phyloP scores from a whole-genome alignment of 2,113 vertebrate species.

The Natator depressus region DNA sequence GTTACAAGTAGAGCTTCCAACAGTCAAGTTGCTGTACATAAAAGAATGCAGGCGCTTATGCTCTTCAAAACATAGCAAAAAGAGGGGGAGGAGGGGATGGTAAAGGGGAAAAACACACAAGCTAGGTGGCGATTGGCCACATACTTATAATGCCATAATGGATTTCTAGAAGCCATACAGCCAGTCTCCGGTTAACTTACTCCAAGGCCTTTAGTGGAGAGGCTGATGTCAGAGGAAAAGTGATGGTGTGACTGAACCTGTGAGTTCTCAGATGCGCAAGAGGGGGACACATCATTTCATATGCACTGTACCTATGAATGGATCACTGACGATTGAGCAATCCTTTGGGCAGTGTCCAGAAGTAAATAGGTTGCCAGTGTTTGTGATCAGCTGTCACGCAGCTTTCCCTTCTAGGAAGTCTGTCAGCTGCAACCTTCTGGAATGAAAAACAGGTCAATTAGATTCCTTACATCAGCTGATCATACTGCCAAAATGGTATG shows the following conservation, averaged over 20 bases:
- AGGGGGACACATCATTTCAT: not conserved
- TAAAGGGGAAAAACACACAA: too few species aligned
- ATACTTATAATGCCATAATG: too few species aligned
- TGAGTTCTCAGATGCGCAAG: not conserved
- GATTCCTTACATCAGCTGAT: not conserved
- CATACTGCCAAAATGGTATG: not conserved
- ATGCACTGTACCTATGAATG: not conserved
- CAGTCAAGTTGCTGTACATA: too few species aligned
- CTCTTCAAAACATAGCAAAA: too few species aligned
- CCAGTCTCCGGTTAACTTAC: too few species aligned
- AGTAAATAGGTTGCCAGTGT: not conserved
- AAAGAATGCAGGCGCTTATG: too few species aligned
- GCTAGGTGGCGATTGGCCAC: too few species aligned
- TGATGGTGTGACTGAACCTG: not conserved
- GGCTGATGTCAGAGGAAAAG: not conserved
- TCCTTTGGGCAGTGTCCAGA: not conserved
- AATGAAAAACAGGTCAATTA: conserved; percentile 54
- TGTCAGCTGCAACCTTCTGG: not conserved
- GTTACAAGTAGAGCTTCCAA: too few species aligned
- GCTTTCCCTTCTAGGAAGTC: not conserved
- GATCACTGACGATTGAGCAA: not conserved
- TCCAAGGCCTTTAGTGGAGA: not conserved
- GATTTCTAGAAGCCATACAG: too few species aligned
- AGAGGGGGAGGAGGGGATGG: too few species aligned
- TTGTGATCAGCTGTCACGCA: not conserved